phyloP scores from a whole-genome alignment of 2,797 vertebrate species.

The Podarcis lilfordi region DNA sequence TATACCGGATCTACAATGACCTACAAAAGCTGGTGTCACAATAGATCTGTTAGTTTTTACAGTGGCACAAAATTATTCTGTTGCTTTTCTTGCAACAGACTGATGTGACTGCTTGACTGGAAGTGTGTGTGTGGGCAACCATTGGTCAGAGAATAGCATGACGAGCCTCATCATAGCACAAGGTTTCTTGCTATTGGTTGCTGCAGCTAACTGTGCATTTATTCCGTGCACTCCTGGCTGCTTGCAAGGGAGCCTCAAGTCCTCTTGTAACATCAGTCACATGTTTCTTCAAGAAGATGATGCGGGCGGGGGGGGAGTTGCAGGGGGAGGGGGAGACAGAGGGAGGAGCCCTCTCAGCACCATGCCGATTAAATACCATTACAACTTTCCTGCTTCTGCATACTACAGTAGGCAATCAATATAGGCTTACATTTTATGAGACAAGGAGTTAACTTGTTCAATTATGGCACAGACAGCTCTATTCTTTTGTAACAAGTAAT shows the following conservation, averaged over 20 bases:
- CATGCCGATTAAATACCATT: slow-evolving; percentile 80
- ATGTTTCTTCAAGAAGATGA: slow-evolving; percentile 51
- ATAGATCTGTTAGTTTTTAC: background rate
- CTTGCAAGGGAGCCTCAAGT: slow-evolving; percentile 64
- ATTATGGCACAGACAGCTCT: slow-evolving; percentile 98
- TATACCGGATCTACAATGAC: too few species aligned
- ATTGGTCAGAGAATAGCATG: background rate
- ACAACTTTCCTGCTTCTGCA: slow-evolving; percentile 83
- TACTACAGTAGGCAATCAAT: slow-evolving; percentile 91
- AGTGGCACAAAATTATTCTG: background rate
- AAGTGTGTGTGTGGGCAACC: background rate
- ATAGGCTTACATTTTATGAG: slow-evolving; percentile 97
- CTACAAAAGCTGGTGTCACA: too few species aligned
- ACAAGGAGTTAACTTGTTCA: slow-evolving; percentile 99
- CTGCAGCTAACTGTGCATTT: slow-evolving; percentile 42
- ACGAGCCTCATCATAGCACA: fast-evolving
- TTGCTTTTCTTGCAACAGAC: background rate
- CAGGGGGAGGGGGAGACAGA: background rate
- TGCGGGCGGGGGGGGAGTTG: background rate
- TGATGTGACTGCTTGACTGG: background rate
- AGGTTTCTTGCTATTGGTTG: slow-evolving; percentile 18
- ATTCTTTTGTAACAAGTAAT: slow-evolving; percentile 99
- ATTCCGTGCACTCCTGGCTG: slow-evolving; percentile 57
- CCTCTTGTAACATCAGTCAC: slow-evolving; percentile 73
- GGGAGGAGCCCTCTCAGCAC: slow-evolving; percentile 67